Evolutionary conservation across 2,888 invertebrate genomes (phyloP).

Genomic region (Mylabris sibirica): DNA sequence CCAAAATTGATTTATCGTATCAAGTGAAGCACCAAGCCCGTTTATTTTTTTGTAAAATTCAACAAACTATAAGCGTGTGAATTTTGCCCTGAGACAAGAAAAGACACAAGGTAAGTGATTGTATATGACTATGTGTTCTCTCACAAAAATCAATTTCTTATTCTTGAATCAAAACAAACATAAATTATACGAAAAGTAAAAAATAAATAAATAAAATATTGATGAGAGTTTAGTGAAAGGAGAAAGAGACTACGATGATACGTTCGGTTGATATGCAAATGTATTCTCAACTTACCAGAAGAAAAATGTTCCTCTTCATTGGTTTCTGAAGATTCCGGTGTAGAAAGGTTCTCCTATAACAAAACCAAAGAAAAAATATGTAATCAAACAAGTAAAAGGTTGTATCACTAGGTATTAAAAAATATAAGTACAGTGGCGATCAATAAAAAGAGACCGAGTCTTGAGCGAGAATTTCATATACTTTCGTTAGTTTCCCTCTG

Average conservation of each 20-base stretch:
- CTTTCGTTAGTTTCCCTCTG: too few species aligned
- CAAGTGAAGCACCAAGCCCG: slow-evolving; percentile 49
- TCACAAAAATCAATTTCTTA: background rate
- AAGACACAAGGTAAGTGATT: slow-evolving; percentile 40
- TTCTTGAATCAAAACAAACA: slow-evolving; percentile 13
- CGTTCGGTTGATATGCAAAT: background rate
- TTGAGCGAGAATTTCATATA: too few species aligned
- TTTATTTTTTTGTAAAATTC: slow-evolving; percentile 33
- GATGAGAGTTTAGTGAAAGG: background rate
- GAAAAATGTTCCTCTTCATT: slow-evolving; percentile 74
- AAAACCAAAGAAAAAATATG: slow-evolving; percentile 44
- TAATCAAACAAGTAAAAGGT: slow-evolving; percentile 4
- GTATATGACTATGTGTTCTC: background rate
- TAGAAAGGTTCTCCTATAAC: slow-evolving; percentile 75
- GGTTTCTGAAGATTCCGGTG: slow-evolving; percentile 74
- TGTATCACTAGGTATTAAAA: background rate
- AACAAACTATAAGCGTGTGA: slow-evolving; percentile 37
- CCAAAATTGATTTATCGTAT: background rate
- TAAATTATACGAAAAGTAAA: slow-evolving; percentile 17
- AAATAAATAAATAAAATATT: slow-evolving; percentile 10
- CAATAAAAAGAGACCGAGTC: too few species aligned
- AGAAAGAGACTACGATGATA: background rate
- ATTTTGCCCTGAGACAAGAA: slow-evolving; percentile 36
- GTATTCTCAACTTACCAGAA: slow-evolving; percentile 65
- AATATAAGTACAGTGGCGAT: too few species aligned